phyloP scores from a whole-genome alignment of 2,113 vertebrate genomes.

The Hypanus sabinus region DNA sequence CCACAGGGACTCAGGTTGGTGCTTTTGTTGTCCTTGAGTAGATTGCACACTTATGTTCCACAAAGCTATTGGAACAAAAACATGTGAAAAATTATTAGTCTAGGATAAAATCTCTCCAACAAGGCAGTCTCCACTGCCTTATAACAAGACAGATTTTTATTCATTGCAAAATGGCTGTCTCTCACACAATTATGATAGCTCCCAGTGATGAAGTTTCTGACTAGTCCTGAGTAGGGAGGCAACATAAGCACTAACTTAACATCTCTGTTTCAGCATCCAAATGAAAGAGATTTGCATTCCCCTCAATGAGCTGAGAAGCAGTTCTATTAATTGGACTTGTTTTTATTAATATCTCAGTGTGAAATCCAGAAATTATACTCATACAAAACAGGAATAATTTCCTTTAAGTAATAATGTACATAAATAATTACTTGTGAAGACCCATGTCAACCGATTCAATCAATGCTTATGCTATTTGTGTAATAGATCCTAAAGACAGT shows the following conservation, averaged over 20 bases:
- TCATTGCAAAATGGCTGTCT: background rate
- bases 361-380: background rate
- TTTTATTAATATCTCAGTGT: background rate
- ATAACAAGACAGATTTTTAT: background rate
- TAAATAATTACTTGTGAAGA: background rate
- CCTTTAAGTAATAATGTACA: slow-evolving; percentile 9
- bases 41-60: no score
- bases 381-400: background rate
- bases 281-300: background rate
- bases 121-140: background rate
- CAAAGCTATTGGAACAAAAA: no score
- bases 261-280: background rate
- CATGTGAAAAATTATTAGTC: no score
- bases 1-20: no score
- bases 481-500: background rate
- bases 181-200: background rate
- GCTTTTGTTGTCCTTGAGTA: no score
- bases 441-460: background rate
- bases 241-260: background rate
- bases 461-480: background rate
- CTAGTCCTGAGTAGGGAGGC: background rate
- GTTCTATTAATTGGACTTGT: background rate
- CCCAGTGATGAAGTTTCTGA: background rate
- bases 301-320: background rate
- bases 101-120: no score